phyloP scores from a whole-genome alignment of 1,140 invertebrate genomes.

The Chymomyza costata region DNA sequence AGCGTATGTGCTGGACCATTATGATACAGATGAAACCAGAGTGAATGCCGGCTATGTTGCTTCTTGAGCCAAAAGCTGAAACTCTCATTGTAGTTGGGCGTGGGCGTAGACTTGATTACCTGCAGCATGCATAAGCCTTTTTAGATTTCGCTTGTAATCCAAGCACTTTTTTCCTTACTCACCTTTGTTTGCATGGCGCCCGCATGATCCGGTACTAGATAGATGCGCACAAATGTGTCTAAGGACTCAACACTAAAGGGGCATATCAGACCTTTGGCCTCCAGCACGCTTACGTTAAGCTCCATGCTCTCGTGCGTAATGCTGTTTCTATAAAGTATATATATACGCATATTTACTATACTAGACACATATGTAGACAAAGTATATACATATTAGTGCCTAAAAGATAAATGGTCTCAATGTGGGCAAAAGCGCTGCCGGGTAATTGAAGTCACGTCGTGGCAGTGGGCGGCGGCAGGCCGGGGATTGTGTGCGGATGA shows the following conservation, averaged over 20 bases:
- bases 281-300: conserved; percentile 84
- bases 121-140: conserved; percentile 8
- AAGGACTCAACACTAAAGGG: conserved; percentile 79
- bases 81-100: conserved; percentile 84
- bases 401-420: too few species aligned
- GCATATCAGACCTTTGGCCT: conserved; percentile 83
- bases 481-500: neutral
- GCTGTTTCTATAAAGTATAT: too few species aligned
- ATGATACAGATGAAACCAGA: conserved; percentile 75
- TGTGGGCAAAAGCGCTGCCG: neutral
- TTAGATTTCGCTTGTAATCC: neutral
- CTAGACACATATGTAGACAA: too few species aligned
- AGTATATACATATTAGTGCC: too few species aligned
- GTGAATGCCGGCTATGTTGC: conserved; percentile 60
- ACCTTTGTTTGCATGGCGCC: conserved; percentile 85
- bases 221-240: conserved; percentile 86
- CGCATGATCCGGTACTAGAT: conserved; percentile 83
- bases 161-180: too few species aligned
- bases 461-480: neutral
- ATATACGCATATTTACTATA: too few species aligned
- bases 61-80: conserved; percentile 83
- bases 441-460: neutral
- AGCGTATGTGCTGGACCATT: conserved; percentile 69
- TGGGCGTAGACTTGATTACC: conserved; percentile 77
- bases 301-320: conserved; percentile 81